phyloP scores from a whole-genome alignment of 2,113 vertebrate species.

The Corynorhinus townsendii region DNA sequence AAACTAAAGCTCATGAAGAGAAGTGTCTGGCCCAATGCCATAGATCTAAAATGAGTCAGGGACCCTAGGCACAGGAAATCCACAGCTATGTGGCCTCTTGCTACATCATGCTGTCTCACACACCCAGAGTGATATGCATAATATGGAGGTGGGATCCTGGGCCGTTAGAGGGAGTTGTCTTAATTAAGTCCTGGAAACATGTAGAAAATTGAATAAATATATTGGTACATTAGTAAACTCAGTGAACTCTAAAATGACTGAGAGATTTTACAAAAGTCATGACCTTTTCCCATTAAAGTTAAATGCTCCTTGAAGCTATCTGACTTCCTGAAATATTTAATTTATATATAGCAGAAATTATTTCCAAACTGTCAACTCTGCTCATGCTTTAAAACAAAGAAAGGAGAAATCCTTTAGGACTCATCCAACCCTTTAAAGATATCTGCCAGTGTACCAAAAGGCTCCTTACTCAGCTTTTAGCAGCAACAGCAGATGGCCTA shows the following conservation, averaged over 20 bases:
- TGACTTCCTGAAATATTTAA: constrained; percentile 23
- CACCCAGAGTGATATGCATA: background rate
- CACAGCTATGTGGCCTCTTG: background rate
- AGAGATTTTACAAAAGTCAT: background rate
- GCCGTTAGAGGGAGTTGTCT: background rate
- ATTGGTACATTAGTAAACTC: background rate
- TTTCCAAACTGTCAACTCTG: background rate
- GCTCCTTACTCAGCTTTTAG: background rate
- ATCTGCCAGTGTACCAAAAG: background rate
- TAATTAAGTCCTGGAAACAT: background rate
- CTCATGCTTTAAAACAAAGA: background rate
- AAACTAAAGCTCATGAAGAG: background rate
- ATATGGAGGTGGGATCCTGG: background rate
- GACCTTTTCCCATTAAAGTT: background rate
- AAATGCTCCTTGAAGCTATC: background rate
- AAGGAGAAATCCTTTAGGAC: background rate
- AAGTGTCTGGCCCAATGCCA: background rate
- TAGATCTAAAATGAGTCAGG: background rate
- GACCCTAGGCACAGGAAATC: rapidly evolving
- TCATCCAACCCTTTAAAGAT: background rate
- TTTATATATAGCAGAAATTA: background rate
- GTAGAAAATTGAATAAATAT: background rate
- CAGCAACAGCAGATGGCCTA: background rate
- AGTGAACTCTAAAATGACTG: constrained; percentile 30
- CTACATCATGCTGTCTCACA: background rate